Conservation (phyloP, 2,797 vertebrate species). For the Jordanella pulchra region DNA sequence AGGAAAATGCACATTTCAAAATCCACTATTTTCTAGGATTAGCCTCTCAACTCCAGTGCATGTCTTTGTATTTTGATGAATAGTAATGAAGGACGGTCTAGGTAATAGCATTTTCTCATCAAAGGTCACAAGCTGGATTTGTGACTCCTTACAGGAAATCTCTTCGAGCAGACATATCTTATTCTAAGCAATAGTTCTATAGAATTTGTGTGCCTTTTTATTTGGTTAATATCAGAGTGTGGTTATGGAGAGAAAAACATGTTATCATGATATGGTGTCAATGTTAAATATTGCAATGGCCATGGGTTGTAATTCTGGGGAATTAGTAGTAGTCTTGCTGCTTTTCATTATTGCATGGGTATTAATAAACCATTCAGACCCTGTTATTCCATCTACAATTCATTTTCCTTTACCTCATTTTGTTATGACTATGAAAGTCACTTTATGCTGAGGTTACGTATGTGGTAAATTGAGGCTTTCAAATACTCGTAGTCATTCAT, state of each 20-base stretch:
- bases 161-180: slow-evolving; percentile 46
- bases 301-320: not conserved
- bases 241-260: not conserved
- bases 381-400: not conserved
- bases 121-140: slow-evolving; percentile 42
- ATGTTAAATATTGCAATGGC: not conserved
- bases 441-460: not conserved
- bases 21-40: slow-evolving; percentile 34
- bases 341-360: not conserved
- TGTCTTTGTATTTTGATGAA: slow-evolving; percentile 50
- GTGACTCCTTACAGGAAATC: slow-evolving; percentile 36
- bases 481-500: not conserved
- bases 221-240: slow-evolving; percentile 20
- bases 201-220: slow-evolving; percentile 19
- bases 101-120: slow-evolving; percentile 53
- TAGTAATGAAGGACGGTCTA: slow-evolving; percentile 43
- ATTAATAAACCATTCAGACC: not conserved
- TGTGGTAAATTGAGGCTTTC: not conserved
- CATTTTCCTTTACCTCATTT: not conserved
- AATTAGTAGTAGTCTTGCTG: not conserved
- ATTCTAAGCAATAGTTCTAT: slow-evolving; percentile 16
- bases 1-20: slow-evolving; percentile 30
- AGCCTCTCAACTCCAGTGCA: slow-evolving; percentile 14
- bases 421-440: not conserved
- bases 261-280: not conserved